These are phyloP conservation scores for Chrysotoxum bicinctum DNA, from an alignment of 2,888 invertebrate genomes.

Conservation along the genomic window DNA sequence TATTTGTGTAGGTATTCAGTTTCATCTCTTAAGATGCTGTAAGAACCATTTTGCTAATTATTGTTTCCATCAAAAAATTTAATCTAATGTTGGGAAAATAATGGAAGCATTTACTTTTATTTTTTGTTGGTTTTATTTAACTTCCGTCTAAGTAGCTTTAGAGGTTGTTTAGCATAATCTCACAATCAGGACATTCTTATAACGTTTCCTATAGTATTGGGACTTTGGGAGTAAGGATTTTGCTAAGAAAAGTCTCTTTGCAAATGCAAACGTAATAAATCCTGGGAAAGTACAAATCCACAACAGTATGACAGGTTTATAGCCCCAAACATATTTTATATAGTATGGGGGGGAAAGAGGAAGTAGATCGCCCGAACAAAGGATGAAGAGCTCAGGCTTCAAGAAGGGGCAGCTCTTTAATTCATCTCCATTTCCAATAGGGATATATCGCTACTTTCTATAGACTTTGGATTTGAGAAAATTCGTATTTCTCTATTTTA, in stretches of 20 bases:
- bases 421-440: slow-evolving; percentile 12
- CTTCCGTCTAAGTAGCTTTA: slow-evolving; percentile 3
- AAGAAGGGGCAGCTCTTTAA: slow-evolving; percentile 8
- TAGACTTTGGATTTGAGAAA: slow-evolving; percentile 32
- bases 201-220: neutral
- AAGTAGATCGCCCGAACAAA: neutral
- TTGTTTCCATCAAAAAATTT: slow-evolving; percentile 13
- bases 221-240: slow-evolving; percentile 2
- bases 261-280: slow-evolving; percentile 52
- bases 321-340: slow-evolving; percentile 14
- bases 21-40: neutral
- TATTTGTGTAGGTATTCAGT: neutral
- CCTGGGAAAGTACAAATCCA: slow-evolving; percentile 42
- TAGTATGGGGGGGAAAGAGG: neutral
- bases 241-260: slow-evolving; percentile 32
- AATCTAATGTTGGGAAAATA: neutral
- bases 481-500: neutral
- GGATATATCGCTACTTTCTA: slow-evolving; percentile 1
- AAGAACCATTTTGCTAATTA: slow-evolving; percentile 5
- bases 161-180: slow-evolving; percentile 12
- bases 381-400: neutral
- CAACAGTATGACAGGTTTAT: slow-evolving; percentile 51
- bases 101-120: neutral
- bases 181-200: slow-evolving; percentile 31
- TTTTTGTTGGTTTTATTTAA: neutral